A percentile compares a stretch with the other conserved stretches of the same genome.
These are phyloP conservation scores for Stictocephala bisonia DNA, from an alignment of 2,888 invertebrate genomes.

Conservation along the genomic window DNA sequence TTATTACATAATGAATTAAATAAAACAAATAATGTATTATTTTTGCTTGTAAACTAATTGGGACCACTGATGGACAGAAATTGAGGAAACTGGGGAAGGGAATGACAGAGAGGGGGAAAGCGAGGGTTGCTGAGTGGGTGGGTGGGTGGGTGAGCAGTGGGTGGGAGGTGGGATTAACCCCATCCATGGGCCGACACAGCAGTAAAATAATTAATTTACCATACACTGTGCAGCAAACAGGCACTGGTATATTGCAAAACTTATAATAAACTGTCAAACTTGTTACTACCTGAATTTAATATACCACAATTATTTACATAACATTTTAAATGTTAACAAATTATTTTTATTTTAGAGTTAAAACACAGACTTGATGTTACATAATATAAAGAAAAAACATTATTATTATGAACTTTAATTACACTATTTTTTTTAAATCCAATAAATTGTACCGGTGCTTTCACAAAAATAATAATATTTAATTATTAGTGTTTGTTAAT, in stretches of 20 bases:
- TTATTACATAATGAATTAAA: too few species aligned
- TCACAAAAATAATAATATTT: too few species aligned
- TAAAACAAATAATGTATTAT: slow-evolving; percentile 15
- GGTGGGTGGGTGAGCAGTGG: slow-evolving; percentile 46
- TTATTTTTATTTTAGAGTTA: neutral
- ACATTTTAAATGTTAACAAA: neutral
- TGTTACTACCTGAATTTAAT: neutral
- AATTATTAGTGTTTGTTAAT: too few species aligned
- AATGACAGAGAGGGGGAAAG: slow-evolving; percentile 20
- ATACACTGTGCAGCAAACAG: slow-evolving; percentile 10
- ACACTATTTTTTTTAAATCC: too few species aligned
- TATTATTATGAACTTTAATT: too few species aligned
- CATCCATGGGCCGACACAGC: slow-evolving; percentile 29
- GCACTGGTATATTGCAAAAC: neutral
- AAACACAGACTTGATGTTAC: neutral
- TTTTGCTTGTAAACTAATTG: slow-evolving; percentile 32
- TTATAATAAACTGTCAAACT: neutral
- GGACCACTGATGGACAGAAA: slow-evolving; percentile 30
- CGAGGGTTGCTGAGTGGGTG: slow-evolving; percentile 48
- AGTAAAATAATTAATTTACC: slow-evolving; percentile 42
- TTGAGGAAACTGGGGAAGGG: slow-evolving; percentile 29
- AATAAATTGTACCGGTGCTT: too few species aligned
- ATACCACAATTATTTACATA: neutral
- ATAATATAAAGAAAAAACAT: too few species aligned
- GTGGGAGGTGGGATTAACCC: slow-evolving; percentile 24